phyloP scores from a whole-genome alignment of 30 jellyfish, hydroid and myxozoan genomes.

The Catostylus mosaicus region DNA sequence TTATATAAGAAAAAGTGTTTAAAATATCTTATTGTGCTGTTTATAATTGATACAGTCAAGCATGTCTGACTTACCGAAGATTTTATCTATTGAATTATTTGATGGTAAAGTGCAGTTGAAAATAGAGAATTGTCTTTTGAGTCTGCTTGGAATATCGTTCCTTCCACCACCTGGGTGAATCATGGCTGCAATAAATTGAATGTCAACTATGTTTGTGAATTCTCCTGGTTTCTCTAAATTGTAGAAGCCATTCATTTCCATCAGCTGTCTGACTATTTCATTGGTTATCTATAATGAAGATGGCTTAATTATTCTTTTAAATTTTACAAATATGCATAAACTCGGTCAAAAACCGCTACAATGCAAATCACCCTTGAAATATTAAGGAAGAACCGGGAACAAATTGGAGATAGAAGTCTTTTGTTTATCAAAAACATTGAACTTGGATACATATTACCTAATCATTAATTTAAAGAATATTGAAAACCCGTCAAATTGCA shows the following conservation, averaged over 20 bases:
- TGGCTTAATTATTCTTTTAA: background rate
- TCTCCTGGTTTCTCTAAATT: constrained; percentile 97
- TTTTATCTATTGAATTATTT: constrained; percentile 87
- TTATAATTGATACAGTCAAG: background rate
- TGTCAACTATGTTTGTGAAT: constrained; percentile 88
- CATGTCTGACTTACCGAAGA: constrained; percentile 63
- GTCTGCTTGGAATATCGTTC: constrained; percentile 92
- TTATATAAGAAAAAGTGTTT: too few species aligned
- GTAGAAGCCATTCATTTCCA: constrained; percentile 93
- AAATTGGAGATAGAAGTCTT: too few species aligned
- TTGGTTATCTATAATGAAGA: constrained; percentile 72
- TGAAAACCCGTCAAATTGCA: too few species aligned
- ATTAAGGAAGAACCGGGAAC: too few species aligned
- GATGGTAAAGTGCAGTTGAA: constrained; percentile 96
- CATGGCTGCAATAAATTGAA: constrained; percentile 96
- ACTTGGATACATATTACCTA: too few species aligned
- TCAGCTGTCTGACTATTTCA: constrained; percentile 89
- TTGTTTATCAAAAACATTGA: too few species aligned
- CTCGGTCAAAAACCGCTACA: too few species aligned
- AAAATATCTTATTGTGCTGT: too few species aligned
- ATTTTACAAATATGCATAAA: too few species aligned
- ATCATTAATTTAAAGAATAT: too few species aligned
- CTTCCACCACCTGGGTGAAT: constrained; percentile 99
- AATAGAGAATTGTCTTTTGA: constrained; percentile 85
- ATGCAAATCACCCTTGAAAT: too few species aligned